Base-by-base conservation (phyloP, 2,797 vertebrate species). In the Ficedula albicollis region DNA sequence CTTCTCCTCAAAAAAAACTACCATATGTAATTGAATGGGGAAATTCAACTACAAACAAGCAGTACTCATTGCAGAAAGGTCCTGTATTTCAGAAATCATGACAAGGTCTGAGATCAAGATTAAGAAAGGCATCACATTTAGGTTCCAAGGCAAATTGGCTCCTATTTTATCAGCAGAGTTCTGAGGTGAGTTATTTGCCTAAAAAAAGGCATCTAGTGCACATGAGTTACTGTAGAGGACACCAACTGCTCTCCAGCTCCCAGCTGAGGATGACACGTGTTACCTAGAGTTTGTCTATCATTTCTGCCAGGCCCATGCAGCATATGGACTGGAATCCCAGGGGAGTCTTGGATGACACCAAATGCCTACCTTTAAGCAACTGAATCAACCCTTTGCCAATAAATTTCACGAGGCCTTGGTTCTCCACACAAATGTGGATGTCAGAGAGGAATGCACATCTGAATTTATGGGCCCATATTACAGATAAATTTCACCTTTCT, bases 161-260 rank as follows among this genome's bases (percentile, higher is more conserved):
- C 49, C 39, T 41, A 23, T 5, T 26, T 11, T 27, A 54, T 46
- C 39, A 83, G 9, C 16, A 23, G 44, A 49, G 21, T 72, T 78
- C 44, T 38, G 30, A 72, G 20, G n/a, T 5, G 39, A 85, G 73
- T 51, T 14, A 32, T 5, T 62, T 56, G 14, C 30, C 52, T 78
- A 6, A 78, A 60, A 7, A 78, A 70, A 70, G 67, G 39, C 44
- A 72, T 7, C 5, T 46, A 22, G 29, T 30, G 52, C 17, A 20
- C 0, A 0, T 16, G 13, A 62, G 58, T 21, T 79, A 36, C 41
- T 43, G 15, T 5, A 41, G 30, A 6, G 30, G 14, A 59, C 15
- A 29, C 36, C 49, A 34, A 1, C 36, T 43, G 21, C 20, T 48
- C 26, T 78, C 36, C 49, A 82, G 21, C n/a, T 64, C 41, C 55